Conservation (phyloP, 1,140 invertebrate genomes). For the Eupeodes corollae region DNA sequence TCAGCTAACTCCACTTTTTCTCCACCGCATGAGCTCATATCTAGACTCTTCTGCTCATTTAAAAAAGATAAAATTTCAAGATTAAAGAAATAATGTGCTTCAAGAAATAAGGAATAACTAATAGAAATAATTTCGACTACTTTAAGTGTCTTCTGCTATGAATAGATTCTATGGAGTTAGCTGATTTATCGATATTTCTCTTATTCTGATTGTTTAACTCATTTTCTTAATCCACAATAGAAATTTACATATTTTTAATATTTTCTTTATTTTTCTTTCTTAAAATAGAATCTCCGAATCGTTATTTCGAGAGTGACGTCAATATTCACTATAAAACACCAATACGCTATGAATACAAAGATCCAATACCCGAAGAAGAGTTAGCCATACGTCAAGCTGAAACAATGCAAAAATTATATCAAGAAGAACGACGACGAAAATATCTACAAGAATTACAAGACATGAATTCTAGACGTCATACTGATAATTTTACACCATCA, state of each 20-base stretch:
- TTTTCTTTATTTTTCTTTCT: neutral
- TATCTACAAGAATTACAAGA: slow-evolving; percentile 79
- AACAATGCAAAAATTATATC: slow-evolving; percentile 78
- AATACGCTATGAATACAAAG: slow-evolving; percentile 71
- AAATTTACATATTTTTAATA: neutral
- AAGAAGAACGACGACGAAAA: slow-evolving; percentile 76
- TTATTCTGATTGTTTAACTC: no score
- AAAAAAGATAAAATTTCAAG: no score
- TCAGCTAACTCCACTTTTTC: no score
- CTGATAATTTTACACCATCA: slow-evolving; percentile 81
- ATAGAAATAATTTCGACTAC: no score
- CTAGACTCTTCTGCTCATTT: no score
- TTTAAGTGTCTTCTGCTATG: no score
- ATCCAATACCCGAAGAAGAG: slow-evolving; percentile 69
- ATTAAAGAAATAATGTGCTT: no score
- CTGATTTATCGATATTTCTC: no score
- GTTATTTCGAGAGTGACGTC: slow-evolving; percentile 82
- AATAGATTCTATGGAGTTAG: no score
- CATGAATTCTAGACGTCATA: slow-evolving; percentile 79
- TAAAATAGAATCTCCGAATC: slow-evolving; percentile 61
- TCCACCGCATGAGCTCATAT: no score
- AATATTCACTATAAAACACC: slow-evolving; percentile 86
- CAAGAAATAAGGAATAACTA: no score
- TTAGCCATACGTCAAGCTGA: slow-evolving; percentile 72
- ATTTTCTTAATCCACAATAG: no score